Evolutionary conservation across 2,888 invertebrate species (phyloP), one percentile per base, ranked within the genome.

Genomic region (Poecilobothrus nobilitatus): DNA sequence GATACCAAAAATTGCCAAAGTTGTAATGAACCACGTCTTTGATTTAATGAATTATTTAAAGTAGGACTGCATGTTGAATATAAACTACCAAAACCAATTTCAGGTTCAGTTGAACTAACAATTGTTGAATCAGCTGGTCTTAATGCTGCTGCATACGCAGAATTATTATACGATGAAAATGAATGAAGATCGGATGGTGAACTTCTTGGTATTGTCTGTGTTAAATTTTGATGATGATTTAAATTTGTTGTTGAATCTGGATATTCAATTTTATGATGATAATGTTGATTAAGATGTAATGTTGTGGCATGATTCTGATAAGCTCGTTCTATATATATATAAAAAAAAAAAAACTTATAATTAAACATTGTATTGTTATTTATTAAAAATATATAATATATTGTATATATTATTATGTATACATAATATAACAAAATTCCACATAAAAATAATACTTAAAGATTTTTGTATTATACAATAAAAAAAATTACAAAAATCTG

Each of bases 1-100:
- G 92, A 89, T 5, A 96, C 95, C 66, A 97, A 85, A 83, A 97
- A 97, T 84, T 97, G 97, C 96, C 96, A 97, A 68, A 97, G 83
- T 78, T 97, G 95, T 18, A 95, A 85, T 0, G 94, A 93, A 0
- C 94, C 94, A 44, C 94, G 85, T n/a, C 93, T 82, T 73, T 87
- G 86, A 71, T 85, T 85, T 44, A 79, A 74, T 63, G 80, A 75
- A 64, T 76, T 77, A 71, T 77, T 78, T 1, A 77, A 78, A 62
- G 81, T 76, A 10, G 75, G 76, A 70, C 70, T 73, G 62, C 72
- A 71, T 71, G 75, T 76, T 6, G 78, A 75, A 69, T 81, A 81
- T 62, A 81, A 74, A 71, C 76, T 78, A 70, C 81, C 79, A 68
- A 80, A 74, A 8, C 78, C 79, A 34, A 81, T 76, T 64, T 81